These are phyloP conservation scores for Cryptocheilus praepositus DNA, from an alignment of 2,888 invertebrate genomes.

Conservation along the genomic window DNA sequence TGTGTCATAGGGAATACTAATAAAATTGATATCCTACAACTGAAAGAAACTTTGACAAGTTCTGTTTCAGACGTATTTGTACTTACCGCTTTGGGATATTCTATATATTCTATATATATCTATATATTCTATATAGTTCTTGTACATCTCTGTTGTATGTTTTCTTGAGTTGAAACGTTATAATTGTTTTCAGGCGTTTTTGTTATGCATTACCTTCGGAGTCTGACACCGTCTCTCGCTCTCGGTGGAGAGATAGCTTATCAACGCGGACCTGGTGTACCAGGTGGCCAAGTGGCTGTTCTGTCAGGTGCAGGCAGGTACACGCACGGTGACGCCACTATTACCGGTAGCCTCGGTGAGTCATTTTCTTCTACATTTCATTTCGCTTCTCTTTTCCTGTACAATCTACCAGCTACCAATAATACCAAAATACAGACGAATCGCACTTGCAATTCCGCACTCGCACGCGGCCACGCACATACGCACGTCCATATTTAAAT, in stretches of 20 bases:
- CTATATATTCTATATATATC: too few relatives aligned
- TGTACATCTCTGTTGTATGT: not conserved
- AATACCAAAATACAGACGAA: too few relatives aligned
- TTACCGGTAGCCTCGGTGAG: constrained; percentile 75
- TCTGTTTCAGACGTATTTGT: too few relatives aligned
- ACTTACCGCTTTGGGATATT: too few relatives aligned
- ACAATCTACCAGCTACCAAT: too few relatives aligned
- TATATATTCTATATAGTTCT: not conserved
- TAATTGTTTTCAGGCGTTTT: constrained; percentile 78
- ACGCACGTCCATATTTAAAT: too few relatives aligned
- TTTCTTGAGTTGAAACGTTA: constrained; percentile 3
- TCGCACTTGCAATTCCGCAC: too few relatives aligned
- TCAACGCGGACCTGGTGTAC: constrained; percentile 92
- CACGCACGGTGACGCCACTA: constrained; percentile 76
- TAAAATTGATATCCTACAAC: too few relatives aligned
- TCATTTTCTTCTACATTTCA: constrained; percentile 14
- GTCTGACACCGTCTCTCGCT: constrained; percentile 88
- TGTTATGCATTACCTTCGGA: constrained; percentile 92
- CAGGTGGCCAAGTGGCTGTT: constrained; percentile 92
- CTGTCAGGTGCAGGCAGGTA: constrained; percentile 91
- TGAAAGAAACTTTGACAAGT: too few relatives aligned
- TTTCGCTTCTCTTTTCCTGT: too few relatives aligned
- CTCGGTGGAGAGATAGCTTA: constrained; percentile 95
- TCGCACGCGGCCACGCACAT: too few relatives aligned
- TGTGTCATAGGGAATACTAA: too few relatives aligned